Evolutionary conservation across 2,888 invertebrate genomes (phyloP).

Genomic region (Priocnemis perturbator): DNA sequence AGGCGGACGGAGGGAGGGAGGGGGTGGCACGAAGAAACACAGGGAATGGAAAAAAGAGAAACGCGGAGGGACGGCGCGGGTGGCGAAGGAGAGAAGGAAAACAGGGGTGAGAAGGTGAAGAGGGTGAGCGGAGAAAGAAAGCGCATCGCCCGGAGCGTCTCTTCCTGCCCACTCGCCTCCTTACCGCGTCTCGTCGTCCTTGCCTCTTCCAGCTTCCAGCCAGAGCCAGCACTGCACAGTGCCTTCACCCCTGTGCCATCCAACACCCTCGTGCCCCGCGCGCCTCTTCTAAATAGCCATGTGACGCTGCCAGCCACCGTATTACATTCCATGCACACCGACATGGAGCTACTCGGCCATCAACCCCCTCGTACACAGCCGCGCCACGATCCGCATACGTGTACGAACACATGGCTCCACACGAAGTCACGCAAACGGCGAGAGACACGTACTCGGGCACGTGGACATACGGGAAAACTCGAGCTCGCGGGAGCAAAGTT

Average conservation of each 20-base stretch:
- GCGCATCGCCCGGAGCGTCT: conserved; percentile 54
- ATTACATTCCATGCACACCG: conserved; percentile 52
- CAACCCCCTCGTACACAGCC: not conserved
- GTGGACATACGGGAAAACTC: conserved; percentile 10
- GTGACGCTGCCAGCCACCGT: conserved; percentile 60
- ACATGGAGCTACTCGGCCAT: not conserved
- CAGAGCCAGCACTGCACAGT: conserved; percentile 25
- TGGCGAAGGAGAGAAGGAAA: conserved; percentile 10
- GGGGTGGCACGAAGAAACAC: conserved; percentile 4
- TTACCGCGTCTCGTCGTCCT: conserved; percentile 23
- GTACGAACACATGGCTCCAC: conserved; percentile 14
- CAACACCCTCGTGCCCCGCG: conserved; percentile 5
- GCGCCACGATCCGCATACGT: too few relatives aligned
- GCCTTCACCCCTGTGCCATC: conserved; percentile 26
- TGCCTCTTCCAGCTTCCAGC: conserved; percentile 30
- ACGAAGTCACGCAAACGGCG: conserved; percentile 1
- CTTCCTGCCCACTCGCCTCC: conserved; percentile 41
- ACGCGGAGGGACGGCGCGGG: conserved; percentile 6
- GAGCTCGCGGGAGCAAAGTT: conserved; percentile 12
- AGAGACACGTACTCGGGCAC: not conserved
- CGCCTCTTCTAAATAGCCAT: conserved; percentile 57
- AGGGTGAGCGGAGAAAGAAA: conserved; percentile 21
- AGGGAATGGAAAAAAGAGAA: not conserved
- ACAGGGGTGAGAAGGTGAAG: conserved; percentile 21
- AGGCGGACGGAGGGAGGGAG: conserved; percentile 16